phyloP scores from a whole-genome alignment of 2,888 invertebrate genomes.

The Tetranychus truncatus region DNA sequence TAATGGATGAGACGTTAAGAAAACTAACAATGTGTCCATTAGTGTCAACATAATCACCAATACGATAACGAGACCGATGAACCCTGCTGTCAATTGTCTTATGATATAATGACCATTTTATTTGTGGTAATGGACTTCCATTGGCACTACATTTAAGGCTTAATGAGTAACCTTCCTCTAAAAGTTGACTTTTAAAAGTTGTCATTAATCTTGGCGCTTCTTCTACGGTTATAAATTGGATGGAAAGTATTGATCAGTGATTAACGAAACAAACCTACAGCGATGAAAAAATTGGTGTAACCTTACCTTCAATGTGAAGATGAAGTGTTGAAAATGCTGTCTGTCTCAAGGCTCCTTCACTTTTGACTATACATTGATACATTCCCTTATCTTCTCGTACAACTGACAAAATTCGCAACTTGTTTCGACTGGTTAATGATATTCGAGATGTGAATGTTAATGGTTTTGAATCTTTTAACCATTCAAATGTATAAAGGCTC shows the following conservation, averaged over 20 bases:
- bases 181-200: conserved; percentile 23
- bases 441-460: conserved; percentile 22
- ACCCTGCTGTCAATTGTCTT: neutral
- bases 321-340: conserved; percentile 1
- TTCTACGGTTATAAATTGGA: conserved; percentile 19
- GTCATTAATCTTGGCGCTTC: conserved; percentile 25
- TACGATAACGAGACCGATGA: conserved; percentile 11
- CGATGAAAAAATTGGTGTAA: neutral
- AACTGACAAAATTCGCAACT: conserved; percentile 24
- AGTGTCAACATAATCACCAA: conserved; percentile 29
- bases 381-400: conserved; percentile 25
- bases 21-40: conserved; percentile 33
- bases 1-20: conserved; percentile 32
- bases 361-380: conserved; percentile 24
- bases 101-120: conserved; percentile 28
- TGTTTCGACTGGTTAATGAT: conserved; percentile 22
- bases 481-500: conserved; percentile 9
- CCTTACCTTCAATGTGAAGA: conserved; percentile 9
- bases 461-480: conserved; percentile 23
- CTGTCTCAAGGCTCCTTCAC: neutral
- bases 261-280: neutral
- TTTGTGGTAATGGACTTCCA: conserved; percentile 29
- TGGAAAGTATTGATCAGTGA: neutral
- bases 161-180: conserved; percentile 27
- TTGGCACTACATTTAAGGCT: conserved; percentile 29